A percentile compares a stretch with the other conserved stretches of the same genome.
Evolutionary conservation across 2,888 invertebrate species (phyloP).

Genomic region (Eurytoma californica): DNA sequence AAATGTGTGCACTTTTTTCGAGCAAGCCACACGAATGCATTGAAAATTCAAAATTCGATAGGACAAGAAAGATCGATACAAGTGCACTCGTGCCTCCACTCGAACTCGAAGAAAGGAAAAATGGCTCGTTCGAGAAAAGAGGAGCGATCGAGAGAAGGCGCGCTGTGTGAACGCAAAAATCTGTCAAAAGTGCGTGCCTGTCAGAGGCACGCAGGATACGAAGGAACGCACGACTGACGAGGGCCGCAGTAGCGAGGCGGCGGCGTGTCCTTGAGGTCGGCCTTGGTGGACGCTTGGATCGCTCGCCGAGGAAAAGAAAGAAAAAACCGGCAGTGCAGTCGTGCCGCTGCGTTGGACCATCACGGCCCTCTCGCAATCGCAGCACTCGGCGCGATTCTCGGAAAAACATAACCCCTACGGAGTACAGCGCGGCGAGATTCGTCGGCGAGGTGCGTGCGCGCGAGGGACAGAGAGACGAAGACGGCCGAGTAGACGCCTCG

Average conservation of each 20-base stretch:
- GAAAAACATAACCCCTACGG: conserved; percentile 45
- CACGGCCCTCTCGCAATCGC: too few relatives aligned
- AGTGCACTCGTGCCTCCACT: neutral
- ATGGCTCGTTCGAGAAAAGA: neutral
- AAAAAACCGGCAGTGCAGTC: neutral
- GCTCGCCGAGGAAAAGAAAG: neutral
- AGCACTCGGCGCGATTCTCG: neutral
- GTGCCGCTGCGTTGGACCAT: neutral
- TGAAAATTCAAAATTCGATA: too few relatives aligned
- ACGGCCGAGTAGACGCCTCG: neutral
- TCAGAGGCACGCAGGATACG: too few relatives aligned
- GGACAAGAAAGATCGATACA: neutral
- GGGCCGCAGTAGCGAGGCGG: neutral
- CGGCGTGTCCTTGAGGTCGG: conserved; percentile 25
- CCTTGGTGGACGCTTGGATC: conserved; percentile 6
- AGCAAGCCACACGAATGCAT: too few relatives aligned
- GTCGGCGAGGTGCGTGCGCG: neutral
- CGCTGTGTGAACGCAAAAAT: conserved; percentile 19
- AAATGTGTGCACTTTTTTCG: too few relatives aligned
- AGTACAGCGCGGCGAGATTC: neutral
- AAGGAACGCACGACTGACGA: neutral
- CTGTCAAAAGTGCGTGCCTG: conserved; percentile 26
- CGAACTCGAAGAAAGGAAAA: neutral
- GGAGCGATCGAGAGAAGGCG: neutral
- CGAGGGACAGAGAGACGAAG: neutral